Percentiles rank a stretch among this genome's conserved stretches.
These are phyloP conservation scores for Monodelphis domestica DNA, from an alignment of 2,797 vertebrate species.

Conservation along the genomic window DNA sequence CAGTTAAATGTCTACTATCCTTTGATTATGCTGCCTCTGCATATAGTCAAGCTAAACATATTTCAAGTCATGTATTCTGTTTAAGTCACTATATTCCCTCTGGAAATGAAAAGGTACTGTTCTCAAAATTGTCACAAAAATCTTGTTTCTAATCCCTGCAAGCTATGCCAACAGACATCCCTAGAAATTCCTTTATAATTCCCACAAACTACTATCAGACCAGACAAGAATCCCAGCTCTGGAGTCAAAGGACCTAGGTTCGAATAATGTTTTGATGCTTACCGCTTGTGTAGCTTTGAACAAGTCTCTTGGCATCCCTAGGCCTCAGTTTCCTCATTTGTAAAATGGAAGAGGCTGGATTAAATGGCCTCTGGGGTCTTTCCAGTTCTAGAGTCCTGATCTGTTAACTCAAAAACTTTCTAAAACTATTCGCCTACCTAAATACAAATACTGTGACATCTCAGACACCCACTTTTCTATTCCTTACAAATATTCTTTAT, in stretches of 20 bases:
- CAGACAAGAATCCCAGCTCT: background rate
- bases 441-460: background rate
- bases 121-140: background rate
- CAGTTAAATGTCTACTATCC: slow-evolving; percentile 44
- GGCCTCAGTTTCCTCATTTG: background rate
- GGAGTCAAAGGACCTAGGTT: background rate
- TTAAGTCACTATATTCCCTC: background rate
- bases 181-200: background rate
- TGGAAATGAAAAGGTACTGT: background rate
- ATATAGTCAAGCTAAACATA: slow-evolving; percentile 24
- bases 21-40: slow-evolving; percentile 42
- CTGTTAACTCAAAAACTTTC: background rate
- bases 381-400: background rate
- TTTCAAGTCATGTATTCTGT: slow-evolving; percentile 17
- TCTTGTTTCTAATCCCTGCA: background rate
- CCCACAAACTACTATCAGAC: background rate
- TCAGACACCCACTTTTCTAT: background rate
- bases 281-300: background rate
- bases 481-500: slow-evolving; percentile 28
- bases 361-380: background rate
- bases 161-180: background rate
- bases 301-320: background rate
- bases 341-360: background rate
- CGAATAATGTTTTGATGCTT: background rate
- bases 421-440: background rate